Evolutionary conservation across 2,113 vertebrate genomes (phyloP), one percentile per base, ranked within the genome.

Genomic region (Formicarius rufipectus): DNA sequence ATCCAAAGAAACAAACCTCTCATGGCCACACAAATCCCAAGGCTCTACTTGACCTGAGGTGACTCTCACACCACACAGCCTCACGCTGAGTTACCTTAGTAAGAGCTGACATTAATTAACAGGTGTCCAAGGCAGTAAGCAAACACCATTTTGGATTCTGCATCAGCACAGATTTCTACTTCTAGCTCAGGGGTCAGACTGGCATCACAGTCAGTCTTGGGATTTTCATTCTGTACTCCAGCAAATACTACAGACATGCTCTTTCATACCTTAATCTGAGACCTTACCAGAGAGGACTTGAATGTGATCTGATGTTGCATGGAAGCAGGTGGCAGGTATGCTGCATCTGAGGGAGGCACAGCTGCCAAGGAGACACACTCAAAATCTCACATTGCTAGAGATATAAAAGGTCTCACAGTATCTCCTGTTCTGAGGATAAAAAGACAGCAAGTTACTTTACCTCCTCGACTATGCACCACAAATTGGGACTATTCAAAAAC

Each of bases 21-120:
- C 35, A 15, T 3, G 4, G 19, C 53, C 2, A 4, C 16, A 1
- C 0, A 10, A 6, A 50, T 74, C 35, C 35, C 60, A 78, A 66
- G 24, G 68, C 62, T 75, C 39, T 1, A 1, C 18, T n/a, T 52
- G 18, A 60, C 58, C 44, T 18, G 6, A 33, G 31, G 39, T 59
- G 80, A 64, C 75, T 44, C 31, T 76, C 31, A 47, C 2, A 7
- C 16, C 40, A 63, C 69, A 84, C 17, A 52, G 68, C 24, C 67
- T 83, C n/a, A 16, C 9, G 28, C 37, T 44, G 53, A 87, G 55
- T 39, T 49, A 73, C 30, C 2, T 27, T 39, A 66, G n/a, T 33
- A 77, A 55, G 55, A 76, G 25, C 22, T 73, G 31, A 69, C 30
- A 27, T n/a, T 25, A 50, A 87, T 23, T 35, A 87, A 47, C 39